Evolutionary conservation across 2,113 vertebrate genomes (phyloP).

Genomic region (Nyctibius bracteatus): DNA sequence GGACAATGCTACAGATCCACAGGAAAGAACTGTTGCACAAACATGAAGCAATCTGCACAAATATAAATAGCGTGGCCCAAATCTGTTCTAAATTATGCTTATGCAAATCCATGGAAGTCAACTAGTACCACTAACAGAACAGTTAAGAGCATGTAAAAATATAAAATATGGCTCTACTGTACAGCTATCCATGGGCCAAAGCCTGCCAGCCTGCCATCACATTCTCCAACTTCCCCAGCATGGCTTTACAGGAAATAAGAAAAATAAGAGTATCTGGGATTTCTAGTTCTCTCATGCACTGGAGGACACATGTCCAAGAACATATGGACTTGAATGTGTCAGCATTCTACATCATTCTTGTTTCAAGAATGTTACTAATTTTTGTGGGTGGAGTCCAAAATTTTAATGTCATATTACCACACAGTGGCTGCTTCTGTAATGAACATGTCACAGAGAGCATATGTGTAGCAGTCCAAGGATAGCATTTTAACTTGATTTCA

Average conservation of each 20-base stretch:
- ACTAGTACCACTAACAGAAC: not conserved
- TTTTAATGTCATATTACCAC: slow-evolving; percentile 10
- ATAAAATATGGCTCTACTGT: not conserved
- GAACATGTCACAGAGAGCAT: not conserved
- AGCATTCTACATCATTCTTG: slow-evolving; percentile 17
- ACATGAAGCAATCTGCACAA: slow-evolving; percentile 27
- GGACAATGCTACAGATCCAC: slow-evolving; percentile 32
- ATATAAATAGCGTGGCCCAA: not conserved
- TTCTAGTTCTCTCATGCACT: not conserved
- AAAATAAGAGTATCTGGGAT: not conserved
- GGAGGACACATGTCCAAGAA: slow-evolving; percentile 21
- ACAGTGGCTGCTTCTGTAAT: not conserved
- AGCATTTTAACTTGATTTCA: slow-evolving; percentile 2
- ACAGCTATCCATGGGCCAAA: not conserved
- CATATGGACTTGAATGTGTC: slow-evolving; percentile 23
- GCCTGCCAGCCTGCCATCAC: not conserved
- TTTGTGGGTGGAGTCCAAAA: slow-evolving; percentile 33
- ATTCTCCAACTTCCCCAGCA: not conserved
- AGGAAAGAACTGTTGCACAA: slow-evolving; percentile 33
- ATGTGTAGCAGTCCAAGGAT: not conserved
- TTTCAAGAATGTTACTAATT: slow-evolving; percentile 1
- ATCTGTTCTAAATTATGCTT: slow-evolving; percentile 36
- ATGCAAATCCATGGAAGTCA: slow-evolving; percentile 7
- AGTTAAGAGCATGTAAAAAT: not conserved
- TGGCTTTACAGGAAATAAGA: not conserved